Percentiles rank a stretch among this genome's conserved stretches.
Conservation (phyloP, 2,797 vertebrate species). For the Morelia viridis region DNA sequence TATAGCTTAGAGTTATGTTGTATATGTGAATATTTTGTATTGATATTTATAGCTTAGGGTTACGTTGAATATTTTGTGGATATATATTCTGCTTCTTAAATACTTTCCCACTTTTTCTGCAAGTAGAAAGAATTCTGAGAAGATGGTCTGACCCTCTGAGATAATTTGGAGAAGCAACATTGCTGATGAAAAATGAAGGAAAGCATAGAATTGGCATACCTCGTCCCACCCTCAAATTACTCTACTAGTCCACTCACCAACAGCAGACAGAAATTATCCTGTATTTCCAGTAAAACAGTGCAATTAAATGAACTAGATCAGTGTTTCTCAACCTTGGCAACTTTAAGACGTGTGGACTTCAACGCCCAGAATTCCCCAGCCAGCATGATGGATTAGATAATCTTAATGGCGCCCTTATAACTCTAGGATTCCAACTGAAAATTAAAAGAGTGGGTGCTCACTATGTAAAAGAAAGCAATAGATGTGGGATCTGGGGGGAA, state of each 20-base stretch:
- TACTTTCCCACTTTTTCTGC: neutral
- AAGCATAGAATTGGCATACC: neutral
- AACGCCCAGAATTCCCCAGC: neutral
- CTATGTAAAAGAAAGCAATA: neutral
- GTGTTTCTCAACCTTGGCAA: neutral
- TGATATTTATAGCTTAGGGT: neutral
- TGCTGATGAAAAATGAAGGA: neutral
- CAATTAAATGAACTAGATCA: neutral
- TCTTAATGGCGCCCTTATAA: neutral
- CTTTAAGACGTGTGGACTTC: neutral
- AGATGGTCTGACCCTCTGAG: neutral
- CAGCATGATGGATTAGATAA: neutral
- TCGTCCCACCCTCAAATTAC: neutral
- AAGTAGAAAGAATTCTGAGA: neutral
- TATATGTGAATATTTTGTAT: neutral
- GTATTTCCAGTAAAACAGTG: neutral
- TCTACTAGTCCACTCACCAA: neutral
- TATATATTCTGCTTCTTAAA: too few species aligned
- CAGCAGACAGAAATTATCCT: neutral
- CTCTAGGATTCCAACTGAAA: neutral
- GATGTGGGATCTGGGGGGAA: neutral
- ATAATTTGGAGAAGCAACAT: neutral
- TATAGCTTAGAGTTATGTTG: neutral
- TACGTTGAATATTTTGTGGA: neutral
- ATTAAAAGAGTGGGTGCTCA: neutral